Base-by-base conservation (phyloP, 2,888 invertebrate genomes). In the Didymodactylos carnosus region DNA sequence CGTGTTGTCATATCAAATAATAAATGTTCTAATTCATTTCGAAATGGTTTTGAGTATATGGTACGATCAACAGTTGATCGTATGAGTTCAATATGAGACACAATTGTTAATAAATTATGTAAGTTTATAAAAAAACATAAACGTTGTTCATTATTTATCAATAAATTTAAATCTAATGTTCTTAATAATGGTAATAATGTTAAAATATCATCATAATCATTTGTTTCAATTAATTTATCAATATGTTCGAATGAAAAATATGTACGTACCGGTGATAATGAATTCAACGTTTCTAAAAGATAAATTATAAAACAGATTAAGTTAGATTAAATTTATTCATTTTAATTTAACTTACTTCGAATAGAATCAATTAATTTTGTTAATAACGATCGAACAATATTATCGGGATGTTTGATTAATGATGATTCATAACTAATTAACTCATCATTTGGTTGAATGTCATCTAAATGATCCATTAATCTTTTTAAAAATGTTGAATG, bases 61-160 rank as follows among this genome's bases (percentile, higher is more conserved):
- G 70, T 27, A 25, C 39, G 49, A 19, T 41, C 39, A 3, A 35
- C 1, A 19, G 35, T 35, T 19, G 62, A 35, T 62, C 62, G 62
- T n/a, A 62, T n/a, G 7, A 74, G 35, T 40, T 77, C 73, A 49
- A 79, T 43, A 41, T 78, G 76, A 73, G 77, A 76, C 71, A 82
- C 81, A 10, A 82, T 77, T 5, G 79, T 78, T 79, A 82, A 79
- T 69, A 82, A 76, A 73, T 81, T 82, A 62, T 79, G 78, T 29
- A 82, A 78, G 77, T 82, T 82, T 72, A 78, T 79, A 77, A 77
- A 80, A 78, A 82, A 82, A 76, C 81, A 80, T 25, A 78, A 75
- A 41, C 78, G 79, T 39, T 81, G 77, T 16, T 78, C 76, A 25
- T 77, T 74, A 10, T 77, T 76, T 16, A 75, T 69, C 46, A 82